phyloP scores from a whole-genome alignment of 2,113 vertebrate species.

The Beaufortia kweichowensis region DNA sequence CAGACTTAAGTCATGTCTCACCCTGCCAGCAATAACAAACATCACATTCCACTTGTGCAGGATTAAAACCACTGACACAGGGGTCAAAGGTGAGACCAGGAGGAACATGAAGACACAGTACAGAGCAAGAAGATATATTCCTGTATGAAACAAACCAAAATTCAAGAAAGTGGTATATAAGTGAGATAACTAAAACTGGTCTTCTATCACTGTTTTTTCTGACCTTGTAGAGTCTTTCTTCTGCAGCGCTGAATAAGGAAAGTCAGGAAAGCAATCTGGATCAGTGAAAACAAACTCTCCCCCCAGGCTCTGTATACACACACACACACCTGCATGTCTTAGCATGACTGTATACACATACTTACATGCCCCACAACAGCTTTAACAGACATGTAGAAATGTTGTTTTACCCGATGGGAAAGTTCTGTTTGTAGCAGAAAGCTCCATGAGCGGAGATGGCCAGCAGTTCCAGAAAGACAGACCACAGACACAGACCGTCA shows the following conservation, averaged over 20 bases:
- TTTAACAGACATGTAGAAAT: background rate
- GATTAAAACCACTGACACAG: slow-evolving; percentile 58
- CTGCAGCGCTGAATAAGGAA: slow-evolving; percentile 78
- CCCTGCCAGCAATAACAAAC: slow-evolving; percentile 75
- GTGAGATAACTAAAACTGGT: background rate
- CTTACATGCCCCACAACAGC: background rate
- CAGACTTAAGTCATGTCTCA: slow-evolving; percentile 44
- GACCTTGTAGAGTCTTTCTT: slow-evolving; percentile 72
- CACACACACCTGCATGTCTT: slow-evolving; percentile 22
- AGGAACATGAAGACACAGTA: slow-evolving; percentile 64
- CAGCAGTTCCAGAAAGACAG: slow-evolving; percentile 76
- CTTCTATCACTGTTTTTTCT: background rate
- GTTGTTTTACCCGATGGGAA: slow-evolving; percentile 77
- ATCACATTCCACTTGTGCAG: slow-evolving; percentile 73
- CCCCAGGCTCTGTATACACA: slow-evolving; percentile 78
- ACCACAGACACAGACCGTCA: slow-evolving; percentile 75
- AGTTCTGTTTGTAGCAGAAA: slow-evolving; percentile 73
- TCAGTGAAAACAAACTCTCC: slow-evolving; percentile 77
- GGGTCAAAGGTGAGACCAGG: slow-evolving; percentile 65
- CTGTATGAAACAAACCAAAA: slow-evolving; percentile 52
- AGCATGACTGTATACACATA: background rate
- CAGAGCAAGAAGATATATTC: slow-evolving; percentile 57
- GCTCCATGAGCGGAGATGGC: slow-evolving; percentile 75
- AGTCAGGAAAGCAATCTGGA: slow-evolving; percentile 73
- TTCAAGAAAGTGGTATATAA: background rate